phyloP scores from a whole-genome alignment of 2,113 vertebrate genomes.

The Mormoops blainvillei region DNA sequence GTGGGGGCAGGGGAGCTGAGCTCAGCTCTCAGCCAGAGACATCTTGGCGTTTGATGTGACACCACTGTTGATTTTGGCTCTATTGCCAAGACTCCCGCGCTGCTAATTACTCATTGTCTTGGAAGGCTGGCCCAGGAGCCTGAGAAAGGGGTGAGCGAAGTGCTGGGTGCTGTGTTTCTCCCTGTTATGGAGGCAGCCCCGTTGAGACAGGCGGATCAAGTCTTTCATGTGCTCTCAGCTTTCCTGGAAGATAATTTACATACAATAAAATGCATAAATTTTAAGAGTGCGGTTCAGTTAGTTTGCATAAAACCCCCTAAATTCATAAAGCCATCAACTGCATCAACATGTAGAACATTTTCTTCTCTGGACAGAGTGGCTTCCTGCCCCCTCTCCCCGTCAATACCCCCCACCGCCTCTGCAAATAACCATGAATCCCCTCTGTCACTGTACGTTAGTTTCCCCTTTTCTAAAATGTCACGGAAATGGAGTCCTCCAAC shows the following conservation, averaged over 20 bases:
- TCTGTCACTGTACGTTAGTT: background rate
- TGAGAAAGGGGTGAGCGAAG: background rate
- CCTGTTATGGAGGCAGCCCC: background rate
- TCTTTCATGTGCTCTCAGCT: background rate
- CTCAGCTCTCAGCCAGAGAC: constrained; percentile 24
- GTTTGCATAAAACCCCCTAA: constrained; percentile 7
- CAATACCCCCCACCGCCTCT: background rate
- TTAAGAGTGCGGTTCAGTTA: background rate
- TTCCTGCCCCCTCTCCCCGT: background rate
- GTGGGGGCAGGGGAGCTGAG: background rate
- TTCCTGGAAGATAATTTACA: background rate
- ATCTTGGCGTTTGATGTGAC: constrained; percentile 46
- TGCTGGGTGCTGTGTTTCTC: background rate
- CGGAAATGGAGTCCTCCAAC: background rate
- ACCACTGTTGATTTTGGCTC: constrained; percentile 69
- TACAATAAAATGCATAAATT: background rate
- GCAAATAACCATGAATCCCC: background rate
- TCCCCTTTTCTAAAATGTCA: background rate
- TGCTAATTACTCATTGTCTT: constrained; percentile 63
- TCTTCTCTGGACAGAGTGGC: background rate
- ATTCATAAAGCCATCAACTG: background rate
- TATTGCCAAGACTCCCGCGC: background rate
- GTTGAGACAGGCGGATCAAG: background rate
- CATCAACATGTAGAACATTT: background rate
- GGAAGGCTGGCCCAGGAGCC: constrained; percentile 28